Percentiles rank a stretch among this genome's conserved stretches.
Conservation (phyloP, 2,888 invertebrate species). For the Meteorus cinctellus region DNA sequence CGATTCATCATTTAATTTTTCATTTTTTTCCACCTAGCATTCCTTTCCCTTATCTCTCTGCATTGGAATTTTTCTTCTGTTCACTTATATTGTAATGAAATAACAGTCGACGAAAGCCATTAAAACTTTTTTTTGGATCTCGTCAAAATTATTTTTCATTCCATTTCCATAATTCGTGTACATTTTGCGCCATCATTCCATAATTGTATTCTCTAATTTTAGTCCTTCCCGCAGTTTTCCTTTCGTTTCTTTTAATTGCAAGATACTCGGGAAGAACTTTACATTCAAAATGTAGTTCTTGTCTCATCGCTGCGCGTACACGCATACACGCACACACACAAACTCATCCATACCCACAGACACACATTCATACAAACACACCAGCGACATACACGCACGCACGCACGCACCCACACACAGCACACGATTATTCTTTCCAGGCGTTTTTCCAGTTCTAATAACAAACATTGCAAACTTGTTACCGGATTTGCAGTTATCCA, state of each 20-base stretch:
- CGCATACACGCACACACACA: conserved; percentile 23
- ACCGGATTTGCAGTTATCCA: not conserved
- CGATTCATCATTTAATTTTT: conserved; percentile 30
- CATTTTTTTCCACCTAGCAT: conserved; percentile 12
- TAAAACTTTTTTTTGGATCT: conserved; percentile 4
- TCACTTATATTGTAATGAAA: not conserved
- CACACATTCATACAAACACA: not conserved
- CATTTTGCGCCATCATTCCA: conserved; percentile 29
- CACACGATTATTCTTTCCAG: not conserved
- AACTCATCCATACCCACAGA: not conserved
- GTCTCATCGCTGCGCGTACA: conserved; percentile 18
- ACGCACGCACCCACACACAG: not conserved
- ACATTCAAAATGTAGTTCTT: conserved; percentile 3
- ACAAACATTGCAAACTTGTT: not conserved
- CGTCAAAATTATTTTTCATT: not conserved
- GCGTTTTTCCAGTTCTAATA: not conserved
- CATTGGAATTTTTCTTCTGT: conserved; percentile 2
- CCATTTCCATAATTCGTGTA: not conserved
- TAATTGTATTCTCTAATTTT: conserved; percentile 1
- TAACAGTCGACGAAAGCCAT: conserved; percentile 27
- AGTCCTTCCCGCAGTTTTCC: not conserved
- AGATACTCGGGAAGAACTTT: conserved; percentile 21
- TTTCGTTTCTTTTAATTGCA: conserved; percentile 16
- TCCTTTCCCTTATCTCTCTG: not conserved
- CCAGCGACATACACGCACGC: not conserved